Evolutionary conservation across 2,888 invertebrate species (phyloP).

Genomic region (Tenthredo livida): DNA sequence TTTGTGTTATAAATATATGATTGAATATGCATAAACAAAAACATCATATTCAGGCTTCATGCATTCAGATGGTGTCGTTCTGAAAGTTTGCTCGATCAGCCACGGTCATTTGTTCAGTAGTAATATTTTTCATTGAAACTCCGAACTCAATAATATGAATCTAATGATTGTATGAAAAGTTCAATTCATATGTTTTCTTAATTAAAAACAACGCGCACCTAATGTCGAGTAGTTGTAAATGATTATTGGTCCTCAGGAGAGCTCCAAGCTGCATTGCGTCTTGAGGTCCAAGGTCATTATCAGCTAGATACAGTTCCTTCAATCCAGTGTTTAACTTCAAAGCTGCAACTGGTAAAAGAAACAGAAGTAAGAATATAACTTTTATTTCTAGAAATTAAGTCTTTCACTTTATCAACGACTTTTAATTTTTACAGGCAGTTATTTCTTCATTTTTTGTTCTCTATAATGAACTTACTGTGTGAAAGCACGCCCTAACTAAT

Average conservation of each 20-base stretch:
- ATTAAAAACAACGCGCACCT: constrained; percentile 78
- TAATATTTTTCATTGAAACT: neutral
- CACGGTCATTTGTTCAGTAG: neutral
- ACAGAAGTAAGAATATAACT: constrained; percentile 38
- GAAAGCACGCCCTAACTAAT: neutral
- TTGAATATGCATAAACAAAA: neutral
- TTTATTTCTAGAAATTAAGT: constrained; percentile 34
- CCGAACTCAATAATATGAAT: neutral
- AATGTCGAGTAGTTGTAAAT: constrained; percentile 89
- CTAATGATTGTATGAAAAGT: neutral
- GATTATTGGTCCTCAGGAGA: constrained; percentile 86
- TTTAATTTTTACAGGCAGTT: too few species aligned
- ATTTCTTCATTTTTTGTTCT: neutral
- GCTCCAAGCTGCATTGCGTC: constrained; percentile 91
- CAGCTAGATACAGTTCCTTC: constrained; percentile 90
- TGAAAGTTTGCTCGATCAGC: neutral
- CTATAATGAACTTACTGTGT: neutral
- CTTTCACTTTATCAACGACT: neutral
- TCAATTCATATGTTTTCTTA: constrained; percentile 13
- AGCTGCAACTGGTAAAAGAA: constrained; percentile 83
- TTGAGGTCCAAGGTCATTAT: constrained; percentile 86
- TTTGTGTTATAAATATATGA: neutral
- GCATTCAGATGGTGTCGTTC: neutral
- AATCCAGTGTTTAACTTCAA: constrained; percentile 88
- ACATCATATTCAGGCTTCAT: neutral